Evolutionary conservation across 1,140 invertebrate genomes (phyloP), one percentile per base, ranked within the genome.

Genomic region (Nomia melanderi): DNA sequence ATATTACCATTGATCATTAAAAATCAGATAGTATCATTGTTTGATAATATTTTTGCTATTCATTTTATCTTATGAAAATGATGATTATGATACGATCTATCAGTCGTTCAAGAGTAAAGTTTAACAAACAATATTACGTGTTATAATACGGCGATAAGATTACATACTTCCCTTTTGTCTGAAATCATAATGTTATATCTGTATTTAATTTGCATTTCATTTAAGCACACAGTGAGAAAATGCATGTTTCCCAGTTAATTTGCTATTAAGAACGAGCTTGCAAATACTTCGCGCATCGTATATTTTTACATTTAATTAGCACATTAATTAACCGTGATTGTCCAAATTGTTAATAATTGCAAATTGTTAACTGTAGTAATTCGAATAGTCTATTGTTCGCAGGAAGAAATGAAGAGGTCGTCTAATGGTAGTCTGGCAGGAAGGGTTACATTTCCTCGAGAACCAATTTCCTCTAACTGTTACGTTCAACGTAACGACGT

Each of bases 381-480:
- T 2, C 31, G 2, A 20, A 64, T 29, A 64, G 14, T 5, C 47
- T 39, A 73, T 65, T 75, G 63, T 75, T 67, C n/a, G 20, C 29
- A 4, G 39, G 72, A 47, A 44, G 27, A 25, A 66, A 41, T 66
- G 14, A 53, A 72, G 59, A 53, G 72, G 53, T 17, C 23, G 50
- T 44, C 53, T 57, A 59, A 14, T 75, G 63, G 31, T 27, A 33
- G 63, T 57, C 64, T 33, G 39, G 20, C 72, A 14, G 63, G 50
- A 57, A 75, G 72, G 62, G 72, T 67, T 75, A 67, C 72, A 75
- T 63, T 75, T 75, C 72, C 62, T 66, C 62, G 39, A 57, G 50
- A 67, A 75, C 39, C 29, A 75, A 75, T 75, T 75, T 75, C 72
- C 72, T 44, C 63, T 67, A 67, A 57, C 72, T 57, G 50, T 47